phyloP scores from a whole-genome alignment of 2,113 vertebrate genomes.

The Eurystomus gularis region DNA sequence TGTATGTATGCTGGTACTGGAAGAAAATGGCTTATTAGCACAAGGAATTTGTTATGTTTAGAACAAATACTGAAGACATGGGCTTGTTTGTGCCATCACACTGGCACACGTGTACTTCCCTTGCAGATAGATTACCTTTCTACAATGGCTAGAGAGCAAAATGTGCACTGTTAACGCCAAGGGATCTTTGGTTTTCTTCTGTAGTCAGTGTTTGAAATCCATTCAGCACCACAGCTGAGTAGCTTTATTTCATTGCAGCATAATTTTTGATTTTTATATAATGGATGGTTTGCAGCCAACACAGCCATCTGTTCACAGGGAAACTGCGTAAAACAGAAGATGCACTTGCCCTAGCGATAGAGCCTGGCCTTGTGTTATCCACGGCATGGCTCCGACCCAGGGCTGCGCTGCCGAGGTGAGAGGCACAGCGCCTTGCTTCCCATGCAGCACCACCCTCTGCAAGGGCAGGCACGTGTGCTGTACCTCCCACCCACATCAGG shows the following conservation, averaged over 20 bases:
- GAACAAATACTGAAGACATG: neutral
- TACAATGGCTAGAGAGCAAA: neutral
- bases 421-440: neutral
- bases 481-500: neutral
- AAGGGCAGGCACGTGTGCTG: neutral
- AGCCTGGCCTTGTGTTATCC: neutral
- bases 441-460: neutral
- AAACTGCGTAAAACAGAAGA: slow-evolving; percentile 29
- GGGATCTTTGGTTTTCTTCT: slow-evolving; percentile 2
- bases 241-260: slow-evolving; percentile 35
- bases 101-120: neutral
- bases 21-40: neutral
- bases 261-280: slow-evolving; percentile 57
- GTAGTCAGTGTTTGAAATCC: slow-evolving; percentile 7
- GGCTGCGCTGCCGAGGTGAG: neutral
- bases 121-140: neutral
- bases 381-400: neutral
- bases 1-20: neutral
- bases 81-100: neutral
- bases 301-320: slow-evolving; percentile 52
- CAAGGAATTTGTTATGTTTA: neutral
- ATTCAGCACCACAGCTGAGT: slow-evolving; percentile 40
- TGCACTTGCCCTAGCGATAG: neutral
- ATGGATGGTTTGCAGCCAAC: slow-evolving; percentile 39
- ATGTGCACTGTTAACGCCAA: neutral